Base-by-base conservation (phyloP, 2,113 vertebrate species). In the Plotosus lineatus region DNA sequence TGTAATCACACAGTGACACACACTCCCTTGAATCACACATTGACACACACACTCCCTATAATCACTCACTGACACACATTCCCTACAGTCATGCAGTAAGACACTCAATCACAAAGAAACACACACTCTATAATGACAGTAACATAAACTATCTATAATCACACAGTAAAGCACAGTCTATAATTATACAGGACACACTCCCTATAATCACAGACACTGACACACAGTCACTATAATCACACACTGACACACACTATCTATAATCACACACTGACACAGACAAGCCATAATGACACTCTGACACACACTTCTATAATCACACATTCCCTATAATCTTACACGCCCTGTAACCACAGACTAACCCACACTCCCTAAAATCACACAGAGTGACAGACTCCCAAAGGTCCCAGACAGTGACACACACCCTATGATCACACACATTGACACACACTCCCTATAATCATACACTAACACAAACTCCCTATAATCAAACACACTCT, bases 301-400 rank as follows among this genome's bases (percentile, higher is more conserved):
- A 56, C n/a, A 56, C 55, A 56, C 55, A 56, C 55, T 26, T n/a
- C 55, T 53, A 53, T 53, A 53, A 53, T 53, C 46, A 53, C 55
- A 56, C 55, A 56, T n/a, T n/a, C n/a, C n/a, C n/a, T n/a, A 56
- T n/a, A 12, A 9, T 26, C 23, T 26, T n/a, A 56, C 55, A 26
- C 55, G 10, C 55, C 3, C 55, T 56, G 4, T 58, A 58, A 58
- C 23, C 51, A 53, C 23, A 58, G n/a, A 58, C n/a, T 26, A 5
- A 28, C 26, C 26, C 26, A 31, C 26, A 31, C 26, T 2, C 56
- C 26, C 26, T 28, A 56, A 4, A 56, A 56, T 56, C 55, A 56
- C n/a, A 58, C 55, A n/a, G n/a, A 28, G 9, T 28, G 28, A 26
- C n/a, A 28, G 9, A 58, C 55, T 26, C 55, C 11, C 55, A 11